Percentiles rank a stretch among this genome's conserved stretches.
These are phyloP conservation scores for Nylanderia fulva DNA, from an alignment of 1,140 invertebrate species.

Conservation along the genomic window DNA sequence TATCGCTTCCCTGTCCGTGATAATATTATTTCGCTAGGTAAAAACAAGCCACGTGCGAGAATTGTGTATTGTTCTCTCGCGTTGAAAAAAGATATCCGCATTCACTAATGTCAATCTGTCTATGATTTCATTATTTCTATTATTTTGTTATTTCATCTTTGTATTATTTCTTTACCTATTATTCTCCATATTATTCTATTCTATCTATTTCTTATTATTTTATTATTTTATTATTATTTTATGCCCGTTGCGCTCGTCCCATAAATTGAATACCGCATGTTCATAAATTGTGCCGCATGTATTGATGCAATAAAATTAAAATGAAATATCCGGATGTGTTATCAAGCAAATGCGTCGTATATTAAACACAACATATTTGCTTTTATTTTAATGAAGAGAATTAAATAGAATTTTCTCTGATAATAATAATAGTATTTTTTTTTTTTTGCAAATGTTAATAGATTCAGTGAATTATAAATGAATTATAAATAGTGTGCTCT, in stretches of 20 bases:
- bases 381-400: neutral
- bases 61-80: neutral
- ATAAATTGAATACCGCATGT: neutral
- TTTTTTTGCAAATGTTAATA: neutral
- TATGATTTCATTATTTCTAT: no score
- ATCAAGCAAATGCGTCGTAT: neutral
- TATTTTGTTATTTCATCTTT: no score
- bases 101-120: slow-evolving; percentile 26
- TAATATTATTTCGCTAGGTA: neutral
- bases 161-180: no score
- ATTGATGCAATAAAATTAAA: neutral
- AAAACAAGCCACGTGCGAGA: neutral
- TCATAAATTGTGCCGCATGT: slow-evolving; percentile 3
- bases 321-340: neutral
- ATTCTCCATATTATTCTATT: no score
- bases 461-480: neutral
- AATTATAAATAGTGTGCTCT: neutral
- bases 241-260: slow-evolving; percentile 11
- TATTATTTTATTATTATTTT: neutral
- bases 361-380: slow-evolving; percentile 1
- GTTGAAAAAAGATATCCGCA: neutral
- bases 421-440: neutral
- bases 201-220: no score
- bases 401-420: neutral
- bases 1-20: neutral